phyloP scores from a whole-genome alignment of 2,888 invertebrate genomes.

The Amphipyra tragopoginis region DNA sequence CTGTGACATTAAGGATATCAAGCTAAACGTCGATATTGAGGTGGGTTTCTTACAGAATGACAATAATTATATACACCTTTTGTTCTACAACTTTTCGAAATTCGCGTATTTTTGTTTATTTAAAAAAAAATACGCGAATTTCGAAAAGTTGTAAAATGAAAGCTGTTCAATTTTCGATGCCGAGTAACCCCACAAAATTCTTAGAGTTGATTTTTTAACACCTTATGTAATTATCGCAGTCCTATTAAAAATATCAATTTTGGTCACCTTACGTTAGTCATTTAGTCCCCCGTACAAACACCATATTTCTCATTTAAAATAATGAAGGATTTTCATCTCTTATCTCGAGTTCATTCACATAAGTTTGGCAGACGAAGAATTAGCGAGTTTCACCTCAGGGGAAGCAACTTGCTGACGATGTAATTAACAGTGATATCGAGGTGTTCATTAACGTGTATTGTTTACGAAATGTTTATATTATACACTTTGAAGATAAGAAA shows the following conservation, averaged over 20 bases:
- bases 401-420: conserved; percentile 23
- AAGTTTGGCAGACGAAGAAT: conserved; percentile 19
- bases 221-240: not conserved
- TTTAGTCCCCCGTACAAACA: not conserved
- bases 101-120: too few relatives aligned
- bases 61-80: too few relatives aligned
- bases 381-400: conserved; percentile 14
- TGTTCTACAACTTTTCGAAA: too few relatives aligned
- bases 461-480: not conserved
- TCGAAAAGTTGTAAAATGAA: too few relatives aligned
- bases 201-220: too few relatives aligned
- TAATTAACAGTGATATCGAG: conserved; percentile 34
- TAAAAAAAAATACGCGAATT: too few relatives aligned
- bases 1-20: too few relatives aligned
- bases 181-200: too few relatives aligned
- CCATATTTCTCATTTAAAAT: conserved; percentile 25
- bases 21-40: too few relatives aligned
- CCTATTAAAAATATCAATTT: not conserved
- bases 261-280: conserved; percentile 3
- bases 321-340: conserved; percentile 25
- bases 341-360: conserved; percentile 28
- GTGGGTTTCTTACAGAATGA: too few relatives aligned
- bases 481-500: conserved; percentile 1
- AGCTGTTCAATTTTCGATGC: too few relatives aligned
- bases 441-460: conserved; percentile 4